Evolutionary conservation across 2,113 vertebrate species (phyloP).

Genomic region (Lepisosteus oculatus): DNA sequence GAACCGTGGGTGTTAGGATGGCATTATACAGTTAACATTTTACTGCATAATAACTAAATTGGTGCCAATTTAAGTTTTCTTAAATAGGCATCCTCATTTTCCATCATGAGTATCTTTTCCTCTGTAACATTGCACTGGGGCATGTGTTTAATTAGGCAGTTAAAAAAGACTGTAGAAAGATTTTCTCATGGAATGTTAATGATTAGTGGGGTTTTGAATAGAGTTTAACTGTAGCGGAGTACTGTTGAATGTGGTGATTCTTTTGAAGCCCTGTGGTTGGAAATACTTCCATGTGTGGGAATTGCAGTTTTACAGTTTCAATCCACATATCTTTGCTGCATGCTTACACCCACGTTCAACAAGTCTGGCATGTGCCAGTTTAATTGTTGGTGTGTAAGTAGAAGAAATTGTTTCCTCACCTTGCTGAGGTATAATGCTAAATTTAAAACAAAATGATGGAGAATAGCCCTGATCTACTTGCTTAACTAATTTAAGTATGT

Average conservation of each 20-base stretch:
- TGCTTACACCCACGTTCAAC: constrained; percentile 21
- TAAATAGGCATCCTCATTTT: constrained; percentile 46
- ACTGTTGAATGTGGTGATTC: constrained; percentile 51
- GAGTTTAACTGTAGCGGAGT: constrained; percentile 55
- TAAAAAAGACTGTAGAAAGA: constrained; percentile 55
- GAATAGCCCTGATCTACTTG: constrained; percentile 34
- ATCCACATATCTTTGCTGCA: constrained; percentile 9
- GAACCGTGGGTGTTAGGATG: too few relatives aligned
- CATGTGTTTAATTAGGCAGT: constrained; percentile 66
- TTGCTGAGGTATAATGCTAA: constrained; percentile 35
- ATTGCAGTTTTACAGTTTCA: constrained; percentile 12
- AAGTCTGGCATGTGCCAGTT: constrained; percentile 32
- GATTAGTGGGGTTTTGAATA: constrained; percentile 63
- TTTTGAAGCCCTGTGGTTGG: constrained; percentile 50
- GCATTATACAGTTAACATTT: too few relatives aligned
- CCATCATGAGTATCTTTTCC: constrained; percentile 40
- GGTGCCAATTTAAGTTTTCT: constrained; percentile 55
- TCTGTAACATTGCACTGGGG: constrained; percentile 52
- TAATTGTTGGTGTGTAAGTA: constrained; percentile 34
- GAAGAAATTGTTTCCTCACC: constrained; percentile 46
- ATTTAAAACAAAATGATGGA: constrained; percentile 5
- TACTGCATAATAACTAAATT: neutral
- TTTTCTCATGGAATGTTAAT: constrained; percentile 66
- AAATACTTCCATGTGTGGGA: constrained; percentile 61
- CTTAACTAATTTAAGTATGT: constrained; percentile 4